phyloP scores from a whole-genome alignment of 2,113 vertebrate species.

The Corvus moneduloides region DNA sequence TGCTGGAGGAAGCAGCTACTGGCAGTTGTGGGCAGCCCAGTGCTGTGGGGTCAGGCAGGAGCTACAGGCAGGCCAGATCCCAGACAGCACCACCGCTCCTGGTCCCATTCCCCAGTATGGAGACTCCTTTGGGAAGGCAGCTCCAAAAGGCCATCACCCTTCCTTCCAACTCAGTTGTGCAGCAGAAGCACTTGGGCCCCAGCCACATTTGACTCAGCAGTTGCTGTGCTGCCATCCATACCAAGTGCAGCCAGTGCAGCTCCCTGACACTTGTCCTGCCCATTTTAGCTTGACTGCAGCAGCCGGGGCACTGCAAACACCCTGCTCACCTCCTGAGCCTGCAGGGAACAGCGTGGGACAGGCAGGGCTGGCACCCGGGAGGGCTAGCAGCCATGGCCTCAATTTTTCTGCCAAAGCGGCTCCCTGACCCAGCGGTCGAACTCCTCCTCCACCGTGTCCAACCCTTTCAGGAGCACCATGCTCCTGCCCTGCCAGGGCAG shows the following conservation, averaged over 20 bases:
- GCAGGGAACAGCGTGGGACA: background rate
- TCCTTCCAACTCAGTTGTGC: background rate
- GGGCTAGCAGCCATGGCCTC: background rate
- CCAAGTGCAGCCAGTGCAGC: background rate
- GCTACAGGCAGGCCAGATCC: accelerated
- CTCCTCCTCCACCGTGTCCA: accelerated
- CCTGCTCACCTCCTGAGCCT: background rate
- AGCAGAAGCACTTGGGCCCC: too few relatives aligned
- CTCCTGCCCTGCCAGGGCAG: background rate
- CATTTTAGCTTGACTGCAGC: background rate
- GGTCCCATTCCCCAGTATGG: accelerated
- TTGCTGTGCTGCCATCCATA: accelerated
- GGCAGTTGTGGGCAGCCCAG: background rate
- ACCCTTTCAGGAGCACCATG: accelerated
- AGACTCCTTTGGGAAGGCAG: background rate
- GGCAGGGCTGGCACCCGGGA: accelerated
- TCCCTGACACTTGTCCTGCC: accelerated
- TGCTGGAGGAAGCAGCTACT: background rate
- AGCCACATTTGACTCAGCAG: background rate
- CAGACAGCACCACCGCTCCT: too few relatives aligned
- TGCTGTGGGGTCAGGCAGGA: background rate
- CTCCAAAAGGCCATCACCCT: background rate
- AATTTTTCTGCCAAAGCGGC: background rate
- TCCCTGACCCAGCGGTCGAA: background rate
- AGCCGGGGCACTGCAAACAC: accelerated